A percentile compares a stretch with the other conserved stretches of the same genome.
phyloP scores from a whole-genome alignment of 1,140 invertebrate species.

The Asbolus verrucosus region DNA sequence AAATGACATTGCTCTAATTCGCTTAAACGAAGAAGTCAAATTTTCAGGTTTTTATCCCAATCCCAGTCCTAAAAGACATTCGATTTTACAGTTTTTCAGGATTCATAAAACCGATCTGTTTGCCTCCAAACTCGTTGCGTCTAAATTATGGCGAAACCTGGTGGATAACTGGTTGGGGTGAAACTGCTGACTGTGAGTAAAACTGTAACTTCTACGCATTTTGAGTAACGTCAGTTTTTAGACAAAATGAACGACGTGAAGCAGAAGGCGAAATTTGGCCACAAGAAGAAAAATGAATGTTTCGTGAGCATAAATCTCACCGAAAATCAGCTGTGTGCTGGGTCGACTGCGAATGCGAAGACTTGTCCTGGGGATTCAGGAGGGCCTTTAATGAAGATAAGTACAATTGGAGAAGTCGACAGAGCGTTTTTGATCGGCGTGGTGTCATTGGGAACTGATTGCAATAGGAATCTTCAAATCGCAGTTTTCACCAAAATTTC shows the following conservation, averaged over 20 bases:
- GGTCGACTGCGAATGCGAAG: constrained; percentile 72
- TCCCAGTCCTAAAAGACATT: background rate
- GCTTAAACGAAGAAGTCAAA: constrained; percentile 66
- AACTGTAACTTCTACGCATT: too few relatives aligned
- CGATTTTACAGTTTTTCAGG: constrained; percentile 46
- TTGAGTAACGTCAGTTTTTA: too few relatives aligned
- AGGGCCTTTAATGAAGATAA: constrained; percentile 68
- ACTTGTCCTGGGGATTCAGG: constrained; percentile 75
- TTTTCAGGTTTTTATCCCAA: constrained; percentile 67
- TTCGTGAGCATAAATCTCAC: constrained; percentile 63
- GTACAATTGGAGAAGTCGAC: constrained; percentile 58
- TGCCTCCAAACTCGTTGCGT: constrained; percentile 52
- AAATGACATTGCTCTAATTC: constrained; percentile 75
- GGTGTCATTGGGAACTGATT: constrained; percentile 71
- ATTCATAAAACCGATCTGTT: constrained; percentile 39
- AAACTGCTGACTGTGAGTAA: too few relatives aligned
- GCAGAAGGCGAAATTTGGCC: constrained; percentile 63
- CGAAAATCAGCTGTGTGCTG: constrained; percentile 72
- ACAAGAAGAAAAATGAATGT: constrained; percentile 66
- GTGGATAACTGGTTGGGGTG: constrained; percentile 86
- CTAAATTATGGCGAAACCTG: constrained; percentile 68
- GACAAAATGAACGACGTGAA: constrained; percentile 52
- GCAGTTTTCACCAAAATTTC: constrained; percentile 72
- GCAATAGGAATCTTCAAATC: constrained; percentile 68
- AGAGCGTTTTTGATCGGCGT: constrained; percentile 67